These are phyloP conservation scores for Sisor rabdophorus DNA, from an alignment of 2,113 vertebrate genomes.

Conservation along the genomic window DNA sequence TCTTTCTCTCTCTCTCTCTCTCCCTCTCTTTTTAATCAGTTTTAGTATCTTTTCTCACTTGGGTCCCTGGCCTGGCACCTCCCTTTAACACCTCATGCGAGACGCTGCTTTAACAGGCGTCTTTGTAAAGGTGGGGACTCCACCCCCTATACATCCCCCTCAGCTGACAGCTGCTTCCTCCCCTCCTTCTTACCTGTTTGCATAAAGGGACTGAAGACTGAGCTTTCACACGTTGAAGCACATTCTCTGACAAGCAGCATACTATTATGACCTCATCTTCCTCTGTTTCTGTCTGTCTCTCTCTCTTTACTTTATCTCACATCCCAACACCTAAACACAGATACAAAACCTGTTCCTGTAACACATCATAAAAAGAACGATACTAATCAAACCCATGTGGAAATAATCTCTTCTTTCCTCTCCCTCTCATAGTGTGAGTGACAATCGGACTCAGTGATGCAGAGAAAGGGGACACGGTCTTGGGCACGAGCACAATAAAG, in stretches of 20 bases:
- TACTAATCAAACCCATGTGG: slow-evolving; percentile 1
- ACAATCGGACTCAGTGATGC: slow-evolving; percentile 58
- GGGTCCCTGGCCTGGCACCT: slow-evolving; percentile 40
- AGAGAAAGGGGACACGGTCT: slow-evolving; percentile 41
- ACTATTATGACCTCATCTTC: slow-evolving; percentile 38
- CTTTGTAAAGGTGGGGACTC: slow-evolving; percentile 41
- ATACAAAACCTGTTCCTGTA: background rate
- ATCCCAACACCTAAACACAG: background rate
- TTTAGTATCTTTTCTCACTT: slow-evolving; percentile 27
- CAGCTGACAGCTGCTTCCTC: slow-evolving; percentile 41
- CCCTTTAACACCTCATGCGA: slow-evolving; percentile 53
- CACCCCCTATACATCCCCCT: background rate
- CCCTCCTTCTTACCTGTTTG: slow-evolving; percentile 46
- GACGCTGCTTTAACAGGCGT: slow-evolving; percentile 46
- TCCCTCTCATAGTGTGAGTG: slow-evolving; percentile 38
- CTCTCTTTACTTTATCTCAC: background rate
- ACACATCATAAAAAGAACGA: background rate
- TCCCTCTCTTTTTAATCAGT: slow-evolving; percentile 43
- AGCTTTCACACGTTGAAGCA: slow-evolving; percentile 46
- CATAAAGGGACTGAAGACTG: slow-evolving; percentile 42
- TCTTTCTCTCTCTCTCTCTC: slow-evolving; percentile 36
- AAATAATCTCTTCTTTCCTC: background rate
- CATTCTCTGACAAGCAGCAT: slow-evolving; percentile 39
- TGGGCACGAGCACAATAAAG: slow-evolving; percentile 38
- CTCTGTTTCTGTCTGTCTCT: background rate